Evolutionary conservation across 2,797 vertebrate genomes (phyloP).

Genomic region (Peromyscus aztecus): DNA sequence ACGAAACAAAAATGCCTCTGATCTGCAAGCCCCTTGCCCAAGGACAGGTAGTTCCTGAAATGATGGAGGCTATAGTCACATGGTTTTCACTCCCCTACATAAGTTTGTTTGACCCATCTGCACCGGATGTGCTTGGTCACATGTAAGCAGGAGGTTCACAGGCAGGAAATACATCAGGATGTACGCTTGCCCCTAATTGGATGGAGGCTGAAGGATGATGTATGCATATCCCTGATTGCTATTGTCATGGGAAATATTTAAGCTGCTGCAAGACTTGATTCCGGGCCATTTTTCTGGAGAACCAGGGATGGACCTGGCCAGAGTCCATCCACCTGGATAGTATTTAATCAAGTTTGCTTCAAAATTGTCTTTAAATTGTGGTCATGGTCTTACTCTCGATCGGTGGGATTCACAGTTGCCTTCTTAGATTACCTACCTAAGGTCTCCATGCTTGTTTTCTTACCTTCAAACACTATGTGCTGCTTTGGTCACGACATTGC

Average conservation of each 20-base stretch:
- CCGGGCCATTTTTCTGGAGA: background rate
- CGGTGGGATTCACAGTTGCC: background rate
- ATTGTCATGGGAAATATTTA: background rate
- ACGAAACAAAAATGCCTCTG: background rate
- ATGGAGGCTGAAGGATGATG: background rate
- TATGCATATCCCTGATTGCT: too few species aligned
- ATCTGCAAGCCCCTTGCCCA: background rate
- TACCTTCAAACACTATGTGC: background rate
- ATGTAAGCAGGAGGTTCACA: background rate
- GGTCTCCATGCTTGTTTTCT: background rate
- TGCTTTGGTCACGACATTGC: background rate
- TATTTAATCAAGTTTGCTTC: background rate
- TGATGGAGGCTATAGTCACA: background rate
- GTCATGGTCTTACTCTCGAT: background rate
- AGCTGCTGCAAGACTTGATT: background rate
- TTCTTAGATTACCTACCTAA: background rate
- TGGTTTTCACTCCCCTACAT: background rate
- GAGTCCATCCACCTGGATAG: background rate
- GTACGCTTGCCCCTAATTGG: background rate
- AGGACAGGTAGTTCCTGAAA: background rate
- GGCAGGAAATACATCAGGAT: too few species aligned
- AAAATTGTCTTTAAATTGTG: background rate
- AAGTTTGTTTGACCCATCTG: background rate
- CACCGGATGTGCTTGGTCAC: background rate
- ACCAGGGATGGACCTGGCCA: background rate